phyloP scores from a whole-genome alignment of 2,797 vertebrate species.

The Cossypha dichroa region DNA sequence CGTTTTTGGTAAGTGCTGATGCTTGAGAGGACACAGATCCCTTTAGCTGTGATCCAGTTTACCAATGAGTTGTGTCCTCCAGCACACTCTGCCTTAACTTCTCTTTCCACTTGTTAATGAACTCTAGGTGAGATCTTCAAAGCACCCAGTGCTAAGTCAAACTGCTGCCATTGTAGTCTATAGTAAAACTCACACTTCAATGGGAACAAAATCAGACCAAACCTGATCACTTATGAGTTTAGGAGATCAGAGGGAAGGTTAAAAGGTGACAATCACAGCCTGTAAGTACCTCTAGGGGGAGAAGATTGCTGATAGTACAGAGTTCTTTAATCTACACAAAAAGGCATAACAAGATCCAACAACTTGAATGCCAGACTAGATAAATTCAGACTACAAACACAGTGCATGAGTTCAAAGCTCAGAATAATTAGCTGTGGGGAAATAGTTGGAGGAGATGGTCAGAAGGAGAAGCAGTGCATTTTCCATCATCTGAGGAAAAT shows the following conservation, averaged over 20 bases:
- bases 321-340: conserved; percentile 51
- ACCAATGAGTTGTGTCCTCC: not conserved
- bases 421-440: not conserved
- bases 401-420: not conserved
- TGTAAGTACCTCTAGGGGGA: conserved; percentile 13
- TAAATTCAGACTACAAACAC: conserved; percentile 33
- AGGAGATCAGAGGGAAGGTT: conserved; percentile 44
- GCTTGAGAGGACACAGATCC: not conserved
- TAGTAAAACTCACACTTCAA: conserved; percentile 12
- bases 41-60: not conserved
- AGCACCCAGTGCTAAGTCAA: not conserved
- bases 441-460: not conserved
- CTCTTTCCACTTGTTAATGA: not conserved
- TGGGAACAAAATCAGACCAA: conserved; percentile 13
- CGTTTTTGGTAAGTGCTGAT: not conserved
- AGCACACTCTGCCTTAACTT: not conserved
- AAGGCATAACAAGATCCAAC: conserved; percentile 23
- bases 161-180: not conserved
- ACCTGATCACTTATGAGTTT: conserved; percentile 12
- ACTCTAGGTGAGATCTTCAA: conserved; percentile 4
- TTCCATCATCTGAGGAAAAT: not conserved
- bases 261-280: conserved; percentile 46
- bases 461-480: not conserved
- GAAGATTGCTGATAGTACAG: conserved; percentile 15
- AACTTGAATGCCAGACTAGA: not conserved